Conservation (phyloP, 2,888 invertebrate species). For the Lepidocyrtoides sp. region DNA sequence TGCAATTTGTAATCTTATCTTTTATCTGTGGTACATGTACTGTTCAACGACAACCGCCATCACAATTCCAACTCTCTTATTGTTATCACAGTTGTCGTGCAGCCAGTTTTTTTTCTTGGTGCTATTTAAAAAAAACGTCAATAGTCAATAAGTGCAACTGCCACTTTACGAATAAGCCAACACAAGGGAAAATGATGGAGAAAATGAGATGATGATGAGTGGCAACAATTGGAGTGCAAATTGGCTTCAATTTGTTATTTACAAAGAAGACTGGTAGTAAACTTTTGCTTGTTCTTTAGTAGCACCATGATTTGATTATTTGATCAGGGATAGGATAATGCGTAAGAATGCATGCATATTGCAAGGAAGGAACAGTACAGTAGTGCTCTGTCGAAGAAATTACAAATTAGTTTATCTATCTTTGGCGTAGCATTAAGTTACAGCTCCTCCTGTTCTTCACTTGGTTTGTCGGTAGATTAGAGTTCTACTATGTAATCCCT, state of each 20-base stretch:
- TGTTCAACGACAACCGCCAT: neutral
- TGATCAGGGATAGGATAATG: slow-evolving; percentile 15
- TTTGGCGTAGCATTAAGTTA: slow-evolving; percentile 50
- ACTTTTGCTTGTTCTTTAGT: neutral
- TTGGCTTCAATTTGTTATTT: slow-evolving; percentile 71
- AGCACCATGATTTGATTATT: neutral
- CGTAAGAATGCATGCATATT: neutral
- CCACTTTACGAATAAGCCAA: neutral
- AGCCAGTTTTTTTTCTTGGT: slow-evolving; percentile 25
- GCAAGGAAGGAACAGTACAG: too few species aligned
- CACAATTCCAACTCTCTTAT: slow-evolving; percentile 37
- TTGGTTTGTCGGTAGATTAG: slow-evolving; percentile 10
- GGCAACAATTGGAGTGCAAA: slow-evolving; percentile 68
- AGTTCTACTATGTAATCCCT: neutral
- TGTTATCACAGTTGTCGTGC: slow-evolving; percentile 30
- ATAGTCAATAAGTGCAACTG: slow-evolving; percentile 35
- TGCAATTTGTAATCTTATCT: slow-evolving; percentile 50
- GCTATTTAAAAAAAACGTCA: slow-evolving; percentile 22
- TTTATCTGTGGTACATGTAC: slow-evolving; percentile 37
- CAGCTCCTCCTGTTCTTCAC: slow-evolving; percentile 37
- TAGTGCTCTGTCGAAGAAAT: neutral
- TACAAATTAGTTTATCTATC: slow-evolving; percentile 56
- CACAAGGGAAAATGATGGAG: slow-evolving; percentile 21
- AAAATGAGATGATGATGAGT: neutral
- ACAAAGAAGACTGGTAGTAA: neutral